phyloP scores from a whole-genome alignment of 2,888 invertebrate genomes.

The Trachelus tabidus region DNA sequence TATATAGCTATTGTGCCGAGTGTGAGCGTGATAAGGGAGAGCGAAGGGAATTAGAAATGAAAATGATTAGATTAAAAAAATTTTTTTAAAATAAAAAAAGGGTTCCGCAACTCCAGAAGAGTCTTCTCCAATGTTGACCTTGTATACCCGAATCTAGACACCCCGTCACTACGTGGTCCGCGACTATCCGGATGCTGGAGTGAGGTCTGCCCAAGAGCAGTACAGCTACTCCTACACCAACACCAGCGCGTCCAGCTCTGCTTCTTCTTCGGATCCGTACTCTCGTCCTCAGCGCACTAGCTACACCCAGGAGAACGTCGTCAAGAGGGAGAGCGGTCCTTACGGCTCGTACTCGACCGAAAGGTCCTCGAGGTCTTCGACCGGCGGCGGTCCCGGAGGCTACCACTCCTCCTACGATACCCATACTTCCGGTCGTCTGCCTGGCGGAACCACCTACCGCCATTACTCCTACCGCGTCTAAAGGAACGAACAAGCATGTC shows the following conservation, averaged over 20 bases:
- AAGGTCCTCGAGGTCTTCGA: slow-evolving; percentile 73
- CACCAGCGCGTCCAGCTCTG: slow-evolving; percentile 68
- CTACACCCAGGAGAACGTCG: slow-evolving; percentile 79
- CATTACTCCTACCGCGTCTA: slow-evolving; percentile 91
- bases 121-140: slow-evolving; percentile 48
- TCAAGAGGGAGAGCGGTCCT: slow-evolving; percentile 75
- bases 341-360: slow-evolving; percentile 82
- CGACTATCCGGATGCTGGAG: slow-evolving; percentile 73
- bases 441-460: slow-evolving; percentile 84
- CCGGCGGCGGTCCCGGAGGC: slow-evolving; percentile 82
- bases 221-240: slow-evolving; percentile 87
- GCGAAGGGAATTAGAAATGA: neutral
- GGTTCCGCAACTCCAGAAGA: slow-evolving; percentile 14
- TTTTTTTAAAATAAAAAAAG: neutral
- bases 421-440: slow-evolving; percentile 81
- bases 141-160: slow-evolving; percentile 71
- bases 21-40: slow-evolving; percentile 1
- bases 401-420: slow-evolving; percentile 84
- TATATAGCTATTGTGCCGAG: neutral
- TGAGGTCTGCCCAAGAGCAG: slow-evolving; percentile 77
- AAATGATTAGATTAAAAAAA: neutral
- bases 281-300: slow-evolving; percentile 74
- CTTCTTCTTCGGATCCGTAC: slow-evolving; percentile 69
- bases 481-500: slow-evolving; percentile 41
- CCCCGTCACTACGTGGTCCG: slow-evolving; percentile 89